Conservation (phyloP, 1,140 invertebrate species). For the Gerris buenoi region DNA sequence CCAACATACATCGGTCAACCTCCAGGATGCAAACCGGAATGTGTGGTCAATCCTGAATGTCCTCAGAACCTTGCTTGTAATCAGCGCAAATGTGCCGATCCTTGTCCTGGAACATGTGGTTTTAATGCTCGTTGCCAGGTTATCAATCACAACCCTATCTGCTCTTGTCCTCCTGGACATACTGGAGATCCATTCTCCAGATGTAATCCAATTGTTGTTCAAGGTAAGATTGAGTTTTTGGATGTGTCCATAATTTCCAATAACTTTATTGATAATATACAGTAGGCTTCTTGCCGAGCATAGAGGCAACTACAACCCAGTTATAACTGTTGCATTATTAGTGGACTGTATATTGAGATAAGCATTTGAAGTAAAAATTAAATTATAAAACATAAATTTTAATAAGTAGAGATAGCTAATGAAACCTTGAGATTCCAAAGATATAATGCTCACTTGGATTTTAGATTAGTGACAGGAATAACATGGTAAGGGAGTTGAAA, state of each 20-base stretch:
- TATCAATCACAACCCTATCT: slow-evolving; percentile 41
- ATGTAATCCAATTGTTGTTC: slow-evolving; percentile 35
- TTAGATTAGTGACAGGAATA: too few species aligned
- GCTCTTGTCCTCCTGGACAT: slow-evolving; percentile 33
- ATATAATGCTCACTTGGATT: too few species aligned
- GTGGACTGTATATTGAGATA: too few species aligned
- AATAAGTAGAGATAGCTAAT: too few species aligned
- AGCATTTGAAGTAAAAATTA: too few species aligned
- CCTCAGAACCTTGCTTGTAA: slow-evolving; percentile 42
- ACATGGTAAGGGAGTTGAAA: too few species aligned
- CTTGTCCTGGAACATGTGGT: slow-evolving; percentile 36
- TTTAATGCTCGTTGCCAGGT: slow-evolving; percentile 35
- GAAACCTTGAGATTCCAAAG: too few species aligned
- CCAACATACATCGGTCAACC: slow-evolving; percentile 38
- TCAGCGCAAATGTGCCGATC: slow-evolving; percentile 40
- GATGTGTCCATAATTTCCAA: not conserved
- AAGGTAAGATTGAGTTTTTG: slow-evolving; percentile 6
- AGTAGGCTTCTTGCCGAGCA: too few species aligned
- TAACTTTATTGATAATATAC: not conserved
- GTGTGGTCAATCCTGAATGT: slow-evolving; percentile 46
- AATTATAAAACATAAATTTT: too few species aligned
- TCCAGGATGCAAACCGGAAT: slow-evolving; percentile 46
- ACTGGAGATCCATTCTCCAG: slow-evolving; percentile 41
- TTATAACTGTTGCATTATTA: too few species aligned
- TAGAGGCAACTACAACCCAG: too few species aligned